Base-by-base conservation (phyloP, 92 coral and sea anemone species). In the Umimayanthus chanpuru region DNA sequence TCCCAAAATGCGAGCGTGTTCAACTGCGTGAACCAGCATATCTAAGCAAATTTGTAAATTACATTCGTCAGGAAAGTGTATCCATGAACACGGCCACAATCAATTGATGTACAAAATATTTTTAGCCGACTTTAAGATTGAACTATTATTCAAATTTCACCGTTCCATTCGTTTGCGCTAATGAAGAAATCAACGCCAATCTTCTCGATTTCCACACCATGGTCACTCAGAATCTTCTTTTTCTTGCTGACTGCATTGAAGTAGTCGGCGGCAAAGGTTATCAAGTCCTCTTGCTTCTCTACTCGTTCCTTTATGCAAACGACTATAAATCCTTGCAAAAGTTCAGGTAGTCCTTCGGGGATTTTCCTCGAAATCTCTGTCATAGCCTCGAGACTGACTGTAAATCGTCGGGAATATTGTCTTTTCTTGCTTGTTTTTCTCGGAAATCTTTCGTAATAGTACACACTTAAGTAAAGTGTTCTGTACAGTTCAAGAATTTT, bases 241-340 rank as follows among this genome's bases (percentile, higher is more conserved):
- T 93, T 92, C 75, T 67, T 79, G 29, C 71, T 74, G 80, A 90
- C 91, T 32, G 89, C 85, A 16, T 88, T 68, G 80, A 97, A 97
- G 80, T 95, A 96, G 73, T 93, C 85, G 0, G 96, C 92, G 0
- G 98, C 99, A 58, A 94, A 97, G 23, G 85, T 93, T 76, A 91
- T 83, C 73, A 95, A 28, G 66, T 97, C 91, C 15, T 97, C 96
- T 0, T 96, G 98, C 72, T 94, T 90, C 87, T 90, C 90, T 7
- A 87, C 77, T 28, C 67, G 44, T 73, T 95, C 98, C 18, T 94
- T 88, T 47, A 97, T 74, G 30, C 94, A 96, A 49, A 84, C 93
- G 3, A 97, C 89, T 1, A 97, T 96, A 77, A 97, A 97, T 15
- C 94, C 99, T 80, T 97, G 98, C 6, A 97, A 96, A 81, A 97